Evolutionary conservation across 1,140 invertebrate species (phyloP).

Genomic region (Spodoptera litura): DNA sequence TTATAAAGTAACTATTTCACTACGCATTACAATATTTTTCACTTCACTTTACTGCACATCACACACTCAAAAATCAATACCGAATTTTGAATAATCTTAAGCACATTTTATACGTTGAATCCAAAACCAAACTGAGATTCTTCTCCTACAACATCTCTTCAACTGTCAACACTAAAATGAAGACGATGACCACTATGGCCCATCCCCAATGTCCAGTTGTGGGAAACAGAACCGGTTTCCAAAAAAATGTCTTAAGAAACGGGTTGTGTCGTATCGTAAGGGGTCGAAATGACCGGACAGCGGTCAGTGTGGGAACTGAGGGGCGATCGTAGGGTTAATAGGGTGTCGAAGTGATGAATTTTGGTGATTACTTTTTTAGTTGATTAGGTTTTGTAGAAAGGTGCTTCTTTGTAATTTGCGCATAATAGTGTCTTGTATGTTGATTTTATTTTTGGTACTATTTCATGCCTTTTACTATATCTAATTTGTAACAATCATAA

Average conservation of each 20-base stretch:
- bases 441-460: no score
- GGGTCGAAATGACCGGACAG: constrained; percentile 61
- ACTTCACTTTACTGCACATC: no score
- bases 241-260: constrained; percentile 48
- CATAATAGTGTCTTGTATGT: no score
- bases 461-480: no score
- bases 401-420: not conserved
- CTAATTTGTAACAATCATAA: no score
- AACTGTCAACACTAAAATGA: constrained; percentile 9
- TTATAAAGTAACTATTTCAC: no score
- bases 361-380: constrained; percentile 18
- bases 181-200: constrained; percentile 8
- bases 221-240: constrained; percentile 59
- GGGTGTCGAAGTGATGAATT: constrained; percentile 23
- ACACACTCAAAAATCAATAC: not conserved
- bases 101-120: not conserved
- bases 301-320: constrained; percentile 72
- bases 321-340: constrained; percentile 53
- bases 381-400: not conserved
- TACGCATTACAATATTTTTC: no score
- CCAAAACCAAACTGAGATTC: not conserved
- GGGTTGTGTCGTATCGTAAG: constrained; percentile 39
- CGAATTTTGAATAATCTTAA: not conserved
- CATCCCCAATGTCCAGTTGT: constrained; percentile 45
- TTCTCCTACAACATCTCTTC: constrained; percentile 1